phyloP scores from a whole-genome alignment of 2,113 vertebrate species.

The Cyphomyrus plagiostoma region DNA sequence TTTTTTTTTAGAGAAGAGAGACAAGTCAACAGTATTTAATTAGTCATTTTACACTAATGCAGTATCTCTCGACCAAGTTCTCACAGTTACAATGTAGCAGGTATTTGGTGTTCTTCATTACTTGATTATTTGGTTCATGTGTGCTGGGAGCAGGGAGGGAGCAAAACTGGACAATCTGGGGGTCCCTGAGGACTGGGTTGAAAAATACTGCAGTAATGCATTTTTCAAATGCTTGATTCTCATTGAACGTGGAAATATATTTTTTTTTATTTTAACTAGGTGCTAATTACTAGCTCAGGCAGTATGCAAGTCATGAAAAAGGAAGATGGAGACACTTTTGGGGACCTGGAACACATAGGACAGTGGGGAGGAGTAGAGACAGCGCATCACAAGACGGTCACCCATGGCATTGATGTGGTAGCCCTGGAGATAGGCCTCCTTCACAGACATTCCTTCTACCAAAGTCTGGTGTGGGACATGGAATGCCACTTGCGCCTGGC shows the following conservation, averaged over 20 bases:
- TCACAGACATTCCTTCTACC: slow-evolving; percentile 24
- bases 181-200: neutral
- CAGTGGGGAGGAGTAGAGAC: slow-evolving; percentile 29
- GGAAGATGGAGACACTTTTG: neutral
- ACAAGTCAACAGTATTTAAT: neutral
- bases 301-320: neutral
- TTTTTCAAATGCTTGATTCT: neutral
- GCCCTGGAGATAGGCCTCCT: slow-evolving; percentile 28
- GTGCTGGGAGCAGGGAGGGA: neutral
- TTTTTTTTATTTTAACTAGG: neutral
- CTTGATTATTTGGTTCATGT: neutral
- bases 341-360: slow-evolving; percentile 32
- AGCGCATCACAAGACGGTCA: slow-evolving; percentile 28
- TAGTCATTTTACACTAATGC: neutral
- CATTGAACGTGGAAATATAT: neutral
- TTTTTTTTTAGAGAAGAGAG: neutral
- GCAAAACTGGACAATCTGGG: neutral
- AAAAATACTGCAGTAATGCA: neutral
- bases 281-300: neutral
- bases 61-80: neutral
- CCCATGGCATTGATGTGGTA: slow-evolving; percentile 30
- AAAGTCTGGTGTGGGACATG: slow-evolving; percentile 18
- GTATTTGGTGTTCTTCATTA: neutral
- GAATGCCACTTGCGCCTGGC: slow-evolving; percentile 34
- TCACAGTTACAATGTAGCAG: neutral